Evolutionary conservation across 2,797 vertebrate species (phyloP), one percentile per base, ranked within the genome.

Genomic region (Chrosomus eos): DNA sequence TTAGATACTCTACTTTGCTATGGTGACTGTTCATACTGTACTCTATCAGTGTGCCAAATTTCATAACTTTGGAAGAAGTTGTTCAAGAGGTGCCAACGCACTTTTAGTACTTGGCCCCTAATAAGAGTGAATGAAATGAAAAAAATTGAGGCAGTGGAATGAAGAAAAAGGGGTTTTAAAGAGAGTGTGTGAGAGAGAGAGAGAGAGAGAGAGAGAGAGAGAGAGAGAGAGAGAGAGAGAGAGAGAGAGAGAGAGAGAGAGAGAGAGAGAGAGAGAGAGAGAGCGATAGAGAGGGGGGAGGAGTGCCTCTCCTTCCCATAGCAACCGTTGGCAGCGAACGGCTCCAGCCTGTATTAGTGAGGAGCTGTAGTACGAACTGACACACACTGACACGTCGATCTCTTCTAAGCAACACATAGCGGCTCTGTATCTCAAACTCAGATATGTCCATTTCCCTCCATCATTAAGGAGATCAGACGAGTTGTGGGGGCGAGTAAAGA

Each of bases 251-350:
- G n/a, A n/a, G n/a, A n/a, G n/a, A n/a, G n/a, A n/a, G n/a, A n/a
- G n/a, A n/a, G n/a, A n/a, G n/a, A n/a, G n/a, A n/a, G n/a, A n/a
- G 88, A 89, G 91, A 1, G 81, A 75, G 18, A 60, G 71, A 88
- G 88, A 89, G 91, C 51, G 87, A n/a, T 23, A 1, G 64, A 45
- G 67, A 53, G n/a, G 19, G 68, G 75, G 89, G 88, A 89, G 91
- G 93, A 93, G 91, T 91, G 88, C 91, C 93, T 91, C 92, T 90
- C 83, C 92, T 93, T 94, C 88, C 93, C 94, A 90, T 96, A 95
- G 95, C 94, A 95, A 95, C 95, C 93, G 90, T 95, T 91, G 92
- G 93, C 88, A 90, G 91, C 89, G 87, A 90, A 91, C 53, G 90
- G 93, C 91, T 93, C 89, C 92, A 93, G 93, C 94, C 93, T 94